Base-by-base conservation (phyloP, 1,140 invertebrate species). In the Scaptomyza pallida region DNA sequence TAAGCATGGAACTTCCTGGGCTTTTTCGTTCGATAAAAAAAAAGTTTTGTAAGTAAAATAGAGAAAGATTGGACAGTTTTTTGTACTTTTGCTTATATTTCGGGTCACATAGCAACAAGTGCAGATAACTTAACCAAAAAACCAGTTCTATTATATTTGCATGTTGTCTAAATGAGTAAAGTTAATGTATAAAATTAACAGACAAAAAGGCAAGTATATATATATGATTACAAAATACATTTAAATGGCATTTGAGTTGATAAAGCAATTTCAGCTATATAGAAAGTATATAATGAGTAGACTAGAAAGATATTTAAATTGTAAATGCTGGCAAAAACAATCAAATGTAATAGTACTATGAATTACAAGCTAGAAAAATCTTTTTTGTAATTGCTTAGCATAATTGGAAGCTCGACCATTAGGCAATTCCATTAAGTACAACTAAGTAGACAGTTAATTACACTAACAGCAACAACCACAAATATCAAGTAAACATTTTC, bases 341-440 rank as follows among this genome's bases (percentile, higher is more conserved):
- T n/a, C n/a, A n/a, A n/a, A n/a, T n/a, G n/a, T 47, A 54, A 78
- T 78, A 3, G 12, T 12, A 82, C 71, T 78, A 67, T 57, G 45
- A 72, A 83, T 79, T 70, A 72, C n/a, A 67, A 60, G 43, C 41
- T 2, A 54, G 43, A 64, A 64, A 75, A 51, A 60, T 72, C 35
- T 47, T 43, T 17, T 59, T 64, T 72, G n/a, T n/a, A 59, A 83
- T 78, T 77, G 43, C 41, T 45, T 30, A 26, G 56, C 54, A 26
- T 40, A 30, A n/a, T n/a, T n/a, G n/a, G n/a, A n/a, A n/a, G 23
- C 3, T 26, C 23, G 23, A 26, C 51, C 78, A 77, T 73, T 75
- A 57, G 50, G 72, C 67, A 47, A 43, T 40, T 68, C 41, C 62
- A 72, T 56, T 60, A 47, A 56, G 47, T 45, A 51, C 40, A 65